Base-by-base conservation (phyloP, 2,113 vertebrate species). In the Lagopus muta region DNA sequence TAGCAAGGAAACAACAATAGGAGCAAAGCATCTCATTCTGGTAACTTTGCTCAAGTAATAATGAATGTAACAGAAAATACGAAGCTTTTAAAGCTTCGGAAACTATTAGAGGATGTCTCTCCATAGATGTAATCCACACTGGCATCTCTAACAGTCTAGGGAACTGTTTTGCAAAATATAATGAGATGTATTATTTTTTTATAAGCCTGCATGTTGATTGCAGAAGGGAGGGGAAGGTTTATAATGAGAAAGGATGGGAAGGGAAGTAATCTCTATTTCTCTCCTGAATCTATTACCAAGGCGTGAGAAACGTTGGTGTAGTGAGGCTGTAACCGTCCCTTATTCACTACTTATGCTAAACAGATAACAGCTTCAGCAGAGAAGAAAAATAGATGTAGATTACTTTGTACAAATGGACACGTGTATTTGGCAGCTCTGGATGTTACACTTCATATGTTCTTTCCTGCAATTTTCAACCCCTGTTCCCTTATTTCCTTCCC, bases 1-100 rank as follows among this genome's bases (percentile, higher is more conserved):
- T 54, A 82, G 80, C 71, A 87, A 85, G 91, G 85, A 90, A 75
- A 81, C 34, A 65, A 32, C 73, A 86, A 4, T 14, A 88, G 91
- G 67, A 89, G 55, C 62, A 94, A 89, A 95, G 62, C 20, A 73
- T 67, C 71, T 94, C 47, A 81, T 85, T 81, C 91, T 91, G 85
- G 69, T 84, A 93, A 83, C 79, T 94, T 94, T 66, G 50, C 19
- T 93, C 43, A 74, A 87, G 38, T 75, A 42, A 50, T 67, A 40
- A 54, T 38, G 83, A 79, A 73, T 75, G 34, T 3, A 77, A 88
- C 25, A 13, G 24, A 72, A 94, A 83, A 77, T 19, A 75, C 6
- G 28, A 87, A 75, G 50, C 2, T 89, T 81, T 81, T 66, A 76
- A 89, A 85, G 45, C 57, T 93, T 90, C 64, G 30, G 34, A 61